Conservation (phyloP, 2,888 invertebrate genomes). For the Heterodera filipjevi region DNA sequence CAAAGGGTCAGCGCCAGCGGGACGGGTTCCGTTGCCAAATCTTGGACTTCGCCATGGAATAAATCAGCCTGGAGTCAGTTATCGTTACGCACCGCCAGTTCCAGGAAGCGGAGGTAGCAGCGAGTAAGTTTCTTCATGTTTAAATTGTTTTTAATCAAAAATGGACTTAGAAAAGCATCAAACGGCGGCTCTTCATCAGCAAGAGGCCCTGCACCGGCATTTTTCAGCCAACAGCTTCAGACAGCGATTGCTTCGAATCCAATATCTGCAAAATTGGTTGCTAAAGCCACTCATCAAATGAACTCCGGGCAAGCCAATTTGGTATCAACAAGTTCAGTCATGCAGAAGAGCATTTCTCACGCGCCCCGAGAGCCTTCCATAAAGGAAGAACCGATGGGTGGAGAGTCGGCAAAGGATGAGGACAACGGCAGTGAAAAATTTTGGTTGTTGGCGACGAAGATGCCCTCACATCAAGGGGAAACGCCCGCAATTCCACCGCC, state of each 20-base stretch:
- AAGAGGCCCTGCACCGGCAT: slow-evolving; percentile 17
- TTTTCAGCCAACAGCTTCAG: slow-evolving; percentile 8
- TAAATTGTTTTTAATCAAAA: background rate
- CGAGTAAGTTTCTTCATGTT: slow-evolving; percentile 20
- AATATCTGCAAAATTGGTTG: slow-evolving; percentile 43
- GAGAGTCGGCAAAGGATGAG: background rate
- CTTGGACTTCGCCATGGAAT: slow-evolving; percentile 28
- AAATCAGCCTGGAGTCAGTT: slow-evolving; percentile 24
- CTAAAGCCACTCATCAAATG: slow-evolving; percentile 31
- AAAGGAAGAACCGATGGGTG: slow-evolving; percentile 62
- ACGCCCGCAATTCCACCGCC: slow-evolving; percentile 20
- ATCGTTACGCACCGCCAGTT: slow-evolving; percentile 31
- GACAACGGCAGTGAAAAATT: background rate
- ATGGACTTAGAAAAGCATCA: slow-evolving; percentile 1
- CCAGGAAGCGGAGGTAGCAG: slow-evolving; percentile 22
- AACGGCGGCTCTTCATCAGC: slow-evolving; percentile 37
- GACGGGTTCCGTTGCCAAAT: slow-evolving; percentile 42
- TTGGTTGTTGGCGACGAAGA: slow-evolving; percentile 23
- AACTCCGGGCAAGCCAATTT: slow-evolving; percentile 20
- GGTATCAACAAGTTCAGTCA: slow-evolving; percentile 13
- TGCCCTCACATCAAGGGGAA: slow-evolving; percentile 13
- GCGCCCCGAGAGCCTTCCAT: slow-evolving; percentile 63
- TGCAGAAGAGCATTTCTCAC: slow-evolving; percentile 54
- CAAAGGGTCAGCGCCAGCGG: slow-evolving; percentile 46
- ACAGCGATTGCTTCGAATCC: slow-evolving; percentile 27